Evolutionary conservation across 1,140 invertebrate genomes (phyloP), one percentile per base, ranked within the genome.

Genomic region (Contarinia nasturtii): DNA sequence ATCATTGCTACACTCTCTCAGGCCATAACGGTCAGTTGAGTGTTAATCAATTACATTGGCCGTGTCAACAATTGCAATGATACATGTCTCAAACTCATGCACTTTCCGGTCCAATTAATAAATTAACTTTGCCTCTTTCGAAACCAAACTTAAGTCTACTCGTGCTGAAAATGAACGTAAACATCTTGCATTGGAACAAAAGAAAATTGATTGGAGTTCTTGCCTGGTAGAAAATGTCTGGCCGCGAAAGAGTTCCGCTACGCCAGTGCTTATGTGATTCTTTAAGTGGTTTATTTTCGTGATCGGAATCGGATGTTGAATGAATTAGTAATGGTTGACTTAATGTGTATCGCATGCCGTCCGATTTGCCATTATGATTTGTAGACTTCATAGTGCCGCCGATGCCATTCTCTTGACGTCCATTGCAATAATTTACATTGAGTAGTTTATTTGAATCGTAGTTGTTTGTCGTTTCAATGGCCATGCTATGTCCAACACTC

Each of bases 161-260:
- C n/a, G n/a, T n/a, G n/a, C n/a, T n/a, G n/a, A n/a, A n/a, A n/a
- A n/a, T n/a, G n/a, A n/a, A n/a, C n/a, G n/a, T n/a, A n/a, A n/a
- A n/a, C n/a, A n/a, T n/a, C n/a, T n/a, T n/a, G n/a, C n/a, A n/a
- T n/a, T n/a, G n/a, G n/a, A n/a, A n/a, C n/a, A n/a, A n/a, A n/a
- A n/a, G n/a, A n/a, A n/a, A n/a, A 27, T 27, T 27, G 27, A 27
- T 27, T 27, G 3, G 27, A 27, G 3, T 27, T 27, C 80, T 86
- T 47, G 85, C 84, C 55, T 81, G 80, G 59, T 91, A 91, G 53
- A 94, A 79, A 2, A 90, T 78, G 61, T 95, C 89, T 41, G 82
- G 82, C 19, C 86, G 68, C 56, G 82, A 76, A 72, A 90, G 77
- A n/a, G 86, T 75, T 18, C 84, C 80, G 51, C 76, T 79, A 27